phyloP scores from a whole-genome alignment of 2,113 vertebrate genomes.

The Lutjanus erythropterus region DNA sequence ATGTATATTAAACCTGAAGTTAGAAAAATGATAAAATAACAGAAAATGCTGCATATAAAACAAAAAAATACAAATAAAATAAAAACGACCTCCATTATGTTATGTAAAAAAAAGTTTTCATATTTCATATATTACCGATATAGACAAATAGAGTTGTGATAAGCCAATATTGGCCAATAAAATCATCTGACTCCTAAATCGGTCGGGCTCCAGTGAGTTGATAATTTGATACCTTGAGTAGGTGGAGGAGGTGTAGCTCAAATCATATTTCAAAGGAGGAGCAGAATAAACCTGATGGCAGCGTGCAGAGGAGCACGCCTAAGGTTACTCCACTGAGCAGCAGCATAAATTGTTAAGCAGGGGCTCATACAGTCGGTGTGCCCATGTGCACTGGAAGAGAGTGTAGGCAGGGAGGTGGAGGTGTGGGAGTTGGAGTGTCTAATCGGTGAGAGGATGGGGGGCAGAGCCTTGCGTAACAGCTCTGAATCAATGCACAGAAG shows the following conservation, averaged over 20 bases:
- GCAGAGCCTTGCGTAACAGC: slow-evolving; percentile 79
- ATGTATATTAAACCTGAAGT: no score
- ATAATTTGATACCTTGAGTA: not conserved
- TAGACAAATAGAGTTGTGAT: no score
- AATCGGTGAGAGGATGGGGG: slow-evolving; percentile 61
- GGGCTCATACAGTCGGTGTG: slow-evolving; percentile 34
- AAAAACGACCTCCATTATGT: no score
- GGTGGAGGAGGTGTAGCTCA: not conserved
- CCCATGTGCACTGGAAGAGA: slow-evolving; percentile 57
- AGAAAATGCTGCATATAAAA: no score
- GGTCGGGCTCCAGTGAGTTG: no score
- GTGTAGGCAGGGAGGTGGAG: slow-evolving; percentile 67
- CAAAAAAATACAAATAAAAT: no score
- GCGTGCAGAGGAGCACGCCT: slow-evolving; percentile 14
- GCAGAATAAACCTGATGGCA: not conserved
- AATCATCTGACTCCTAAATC: no score
- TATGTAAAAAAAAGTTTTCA: no score
- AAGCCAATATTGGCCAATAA: no score
- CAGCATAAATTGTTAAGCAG: slow-evolving; percentile 54
- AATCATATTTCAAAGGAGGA: slow-evolving; percentile 11
- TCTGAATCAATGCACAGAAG: slow-evolving; percentile 68
- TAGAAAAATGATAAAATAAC: no score
- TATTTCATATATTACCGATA: no score
- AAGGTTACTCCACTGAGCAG: slow-evolving; percentile 34
- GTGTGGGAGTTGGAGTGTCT: slow-evolving; percentile 74